Base-by-base conservation (phyloP, 2,797 vertebrate genomes). In the Philypnodon macrostomus region DNA sequence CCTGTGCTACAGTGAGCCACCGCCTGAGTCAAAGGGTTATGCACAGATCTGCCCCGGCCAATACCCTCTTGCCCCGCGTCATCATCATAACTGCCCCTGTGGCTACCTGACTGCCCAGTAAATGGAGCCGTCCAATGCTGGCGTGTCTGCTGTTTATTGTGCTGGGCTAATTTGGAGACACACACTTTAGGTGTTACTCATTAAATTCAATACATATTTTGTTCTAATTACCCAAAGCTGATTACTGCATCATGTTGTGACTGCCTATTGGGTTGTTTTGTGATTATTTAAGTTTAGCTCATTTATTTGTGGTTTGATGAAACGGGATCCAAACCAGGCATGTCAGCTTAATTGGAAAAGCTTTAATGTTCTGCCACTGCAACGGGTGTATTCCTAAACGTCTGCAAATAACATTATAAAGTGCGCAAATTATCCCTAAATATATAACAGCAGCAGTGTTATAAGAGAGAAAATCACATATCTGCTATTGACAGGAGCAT, bases 61-160 rank as follows among this genome's bases (percentile, higher is more conserved):
- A 64, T 65, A 58, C 61, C 57, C 53, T 40, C 29, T 55, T 62
- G 55, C 56, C 62, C 67, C 51, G 49, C 55, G 32, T 77, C 80
- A 75, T 80, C 52, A 66, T 67, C 60, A 59, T 63, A 70, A 66
- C 60, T 69, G 42, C 63, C 67, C 69, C 64, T 70, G 57, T 11
- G 26, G 74, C 70, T 59, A 47, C 53, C 55, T 62, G 61, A 79
- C 60, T 39, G 10, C 55, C 59, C 4, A 33, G 31, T n/a, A 4
- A 56, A 19, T 3, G 17, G 32, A 59, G 61, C 69, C 56, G 63
- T 53, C 31, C 8, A 24, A 36, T 35, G 46, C 76, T 4, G 3
- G 42, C 62, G 47, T 44, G 38, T 58, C 50, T 50, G 37, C 55
- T 57, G 72, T 62, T 24, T 9, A 70, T 38, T 53, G 32, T 46